These are phyloP conservation scores for Xenus cinereus DNA, from an alignment of 2,113 vertebrate genomes.

Conservation along the genomic window DNA sequence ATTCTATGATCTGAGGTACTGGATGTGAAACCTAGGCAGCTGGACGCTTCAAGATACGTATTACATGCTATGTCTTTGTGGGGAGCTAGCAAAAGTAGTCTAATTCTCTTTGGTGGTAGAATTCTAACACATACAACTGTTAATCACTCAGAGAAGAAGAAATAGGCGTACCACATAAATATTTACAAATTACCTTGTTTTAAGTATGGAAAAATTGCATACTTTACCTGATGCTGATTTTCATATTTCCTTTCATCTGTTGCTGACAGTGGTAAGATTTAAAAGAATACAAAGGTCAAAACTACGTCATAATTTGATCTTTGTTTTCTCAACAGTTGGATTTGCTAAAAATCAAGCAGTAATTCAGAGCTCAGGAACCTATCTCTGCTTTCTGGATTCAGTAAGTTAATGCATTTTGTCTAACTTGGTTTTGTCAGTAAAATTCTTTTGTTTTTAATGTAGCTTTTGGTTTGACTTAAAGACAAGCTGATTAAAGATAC, in stretches of 20 bases:
- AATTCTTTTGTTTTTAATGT: neutral
- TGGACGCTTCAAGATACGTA: neutral
- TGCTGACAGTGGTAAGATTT: neutral
- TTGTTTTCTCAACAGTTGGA: constrained; percentile 83
- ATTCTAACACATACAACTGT: neutral
- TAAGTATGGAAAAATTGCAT: neutral
- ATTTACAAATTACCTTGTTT: neutral
- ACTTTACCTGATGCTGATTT: neutral
- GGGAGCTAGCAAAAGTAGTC: neutral
- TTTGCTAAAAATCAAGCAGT: constrained; percentile 94
- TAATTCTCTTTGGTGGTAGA: neutral
- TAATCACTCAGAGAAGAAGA: neutral
- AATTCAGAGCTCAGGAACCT: constrained; percentile 85
- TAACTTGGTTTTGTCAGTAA: neutral
- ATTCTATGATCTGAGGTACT: neutral
- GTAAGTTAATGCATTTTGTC: constrained; percentile 78
- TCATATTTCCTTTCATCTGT: neutral
- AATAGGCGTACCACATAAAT: neutral
- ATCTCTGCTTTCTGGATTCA: constrained; percentile 95
- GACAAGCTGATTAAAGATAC: neutral
- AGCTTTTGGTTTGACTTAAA: neutral
- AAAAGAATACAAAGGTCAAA: neutral
- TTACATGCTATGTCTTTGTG: neutral
- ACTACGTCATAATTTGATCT: neutral
- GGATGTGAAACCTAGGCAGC: neutral